These are phyloP conservation scores for Calyptomena viridis DNA, from an alignment of 2,113 vertebrate species.

Conservation along the genomic window DNA sequence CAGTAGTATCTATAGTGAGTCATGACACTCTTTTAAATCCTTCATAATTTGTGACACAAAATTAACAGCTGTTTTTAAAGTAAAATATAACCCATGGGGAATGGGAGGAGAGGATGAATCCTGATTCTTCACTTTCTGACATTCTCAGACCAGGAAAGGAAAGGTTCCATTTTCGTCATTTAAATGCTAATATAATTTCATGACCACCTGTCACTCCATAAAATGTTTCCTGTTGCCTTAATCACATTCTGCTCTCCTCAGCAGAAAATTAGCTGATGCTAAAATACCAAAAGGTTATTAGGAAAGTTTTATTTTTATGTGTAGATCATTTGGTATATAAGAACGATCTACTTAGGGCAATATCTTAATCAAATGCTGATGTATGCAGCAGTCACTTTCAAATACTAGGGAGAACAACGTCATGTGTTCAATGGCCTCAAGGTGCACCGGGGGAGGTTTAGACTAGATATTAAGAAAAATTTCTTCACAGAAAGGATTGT, in stretches of 20 bases:
- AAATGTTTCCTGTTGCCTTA: constrained; percentile 72
- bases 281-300: constrained; percentile 60
- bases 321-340: neutral
- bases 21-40: constrained; percentile 30
- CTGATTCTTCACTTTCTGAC: constrained; percentile 56
- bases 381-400: constrained; percentile 6
- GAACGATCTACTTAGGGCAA: constrained; percentile 35
- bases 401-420: neutral
- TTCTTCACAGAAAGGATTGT: neutral
- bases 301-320: constrained; percentile 41
- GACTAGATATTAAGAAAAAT: neutral
- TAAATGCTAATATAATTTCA: constrained; percentile 76
- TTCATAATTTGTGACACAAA: constrained; percentile 41
- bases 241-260: constrained; percentile 72
- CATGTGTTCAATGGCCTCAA: neutral
- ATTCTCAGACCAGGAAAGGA: constrained; percentile 50
- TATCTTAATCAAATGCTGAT: constrained; percentile 49
- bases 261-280: constrained; percentile 70
- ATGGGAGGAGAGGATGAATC: constrained; percentile 33
- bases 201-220: constrained; percentile 70
- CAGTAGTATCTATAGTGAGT: constrained; percentile 41
- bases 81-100: constrained; percentile 53
- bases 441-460: neutral
- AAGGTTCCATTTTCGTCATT: constrained; percentile 67
- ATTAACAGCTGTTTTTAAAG: constrained; percentile 71